Percentiles rank a stretch among this genome's conserved stretches.
phyloP scores from a whole-genome alignment of 2,888 invertebrate species.

The Spisula subtruncata region DNA sequence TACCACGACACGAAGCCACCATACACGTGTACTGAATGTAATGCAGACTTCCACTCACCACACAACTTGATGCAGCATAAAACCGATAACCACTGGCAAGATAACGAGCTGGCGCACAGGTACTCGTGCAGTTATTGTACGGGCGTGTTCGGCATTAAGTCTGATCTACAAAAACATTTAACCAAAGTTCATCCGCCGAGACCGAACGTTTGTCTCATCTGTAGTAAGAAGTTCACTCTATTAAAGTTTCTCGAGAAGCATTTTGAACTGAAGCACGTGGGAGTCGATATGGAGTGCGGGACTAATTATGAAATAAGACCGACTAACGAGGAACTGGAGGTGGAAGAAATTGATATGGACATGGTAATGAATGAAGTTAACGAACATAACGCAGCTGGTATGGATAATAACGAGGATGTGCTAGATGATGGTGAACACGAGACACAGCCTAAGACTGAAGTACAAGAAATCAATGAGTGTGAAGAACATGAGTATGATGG shows the following conservation, averaged over 20 bases:
- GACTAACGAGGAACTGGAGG: too few relatives aligned
- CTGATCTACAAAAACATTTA: constrained; percentile 56
- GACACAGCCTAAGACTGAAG: not conserved
- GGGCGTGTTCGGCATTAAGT: constrained; percentile 58
- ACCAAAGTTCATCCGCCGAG: constrained; percentile 66
- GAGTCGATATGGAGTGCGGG: constrained; percentile 51
- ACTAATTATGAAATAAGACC: constrained; percentile 55
- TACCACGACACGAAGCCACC: constrained; percentile 71
- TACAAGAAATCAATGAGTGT: not conserved
- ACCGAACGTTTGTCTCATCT: constrained; percentile 59
- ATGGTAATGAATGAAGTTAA: constrained; percentile 20
- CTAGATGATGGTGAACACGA: not conserved
- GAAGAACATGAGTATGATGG: not conserved
- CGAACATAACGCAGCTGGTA: not conserved
- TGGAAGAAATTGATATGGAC: not conserved
- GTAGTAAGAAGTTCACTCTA: constrained; percentile 61
- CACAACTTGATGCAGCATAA: constrained; percentile 63
- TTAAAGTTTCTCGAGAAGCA: constrained; percentile 68
- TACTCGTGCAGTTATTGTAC: constrained; percentile 62
- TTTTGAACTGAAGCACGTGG: constrained; percentile 63
- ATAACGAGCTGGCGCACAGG: constrained; percentile 28
- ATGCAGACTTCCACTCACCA: constrained; percentile 65
- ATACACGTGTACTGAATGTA: constrained; percentile 67
- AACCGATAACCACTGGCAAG: constrained; percentile 58
- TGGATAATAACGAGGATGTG: not conserved